Conservation (phyloP, 1,140 invertebrate genomes). For the Euglossa dilemma region DNA sequence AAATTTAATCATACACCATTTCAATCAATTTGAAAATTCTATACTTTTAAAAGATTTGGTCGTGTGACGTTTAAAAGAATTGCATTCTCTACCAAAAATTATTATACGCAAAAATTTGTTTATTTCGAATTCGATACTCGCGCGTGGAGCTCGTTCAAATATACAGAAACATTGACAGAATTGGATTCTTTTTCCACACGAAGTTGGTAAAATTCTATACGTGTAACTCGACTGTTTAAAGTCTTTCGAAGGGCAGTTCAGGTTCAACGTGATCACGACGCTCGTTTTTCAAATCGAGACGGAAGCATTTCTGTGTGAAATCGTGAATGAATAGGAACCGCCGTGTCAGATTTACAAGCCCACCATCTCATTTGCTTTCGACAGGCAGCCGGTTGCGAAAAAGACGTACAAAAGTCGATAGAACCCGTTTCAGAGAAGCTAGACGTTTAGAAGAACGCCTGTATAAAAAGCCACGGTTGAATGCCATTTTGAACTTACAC, state of each 20-base stretch:
- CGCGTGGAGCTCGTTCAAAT: neutral
- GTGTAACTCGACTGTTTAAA: slow-evolving; percentile 18
- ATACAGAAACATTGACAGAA: no score
- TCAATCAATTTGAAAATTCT: neutral
- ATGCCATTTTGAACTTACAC: slow-evolving; percentile 60
- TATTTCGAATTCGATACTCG: neutral
- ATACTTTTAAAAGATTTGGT: no score
- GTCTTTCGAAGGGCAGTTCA: slow-evolving; percentile 21
- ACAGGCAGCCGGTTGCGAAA: slow-evolving; percentile 45
- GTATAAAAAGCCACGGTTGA: slow-evolving; percentile 61
- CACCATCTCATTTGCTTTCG: slow-evolving; percentile 56
- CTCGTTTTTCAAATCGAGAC: slow-evolving; percentile 45
- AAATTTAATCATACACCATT: no score
- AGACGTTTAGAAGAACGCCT: slow-evolving; percentile 63
- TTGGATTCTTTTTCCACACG: neutral
- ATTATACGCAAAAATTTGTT: no score
- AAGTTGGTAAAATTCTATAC: neutral
- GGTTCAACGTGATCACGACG: neutral
- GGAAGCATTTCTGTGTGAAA: slow-evolving; percentile 61
- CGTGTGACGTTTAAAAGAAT: no score
- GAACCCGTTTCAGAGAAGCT: slow-evolving; percentile 44
- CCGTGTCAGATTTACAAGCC: slow-evolving; percentile 52
- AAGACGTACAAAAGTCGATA: slow-evolving; percentile 54
- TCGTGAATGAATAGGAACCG: slow-evolving; percentile 61
- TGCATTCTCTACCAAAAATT: no score